Percentiles rank a stretch among this genome's conserved stretches.
These are phyloP conservation scores for Bombycilla garrulus DNA, from an alignment of 2,113 vertebrate species.

Conservation along the genomic window DNA sequence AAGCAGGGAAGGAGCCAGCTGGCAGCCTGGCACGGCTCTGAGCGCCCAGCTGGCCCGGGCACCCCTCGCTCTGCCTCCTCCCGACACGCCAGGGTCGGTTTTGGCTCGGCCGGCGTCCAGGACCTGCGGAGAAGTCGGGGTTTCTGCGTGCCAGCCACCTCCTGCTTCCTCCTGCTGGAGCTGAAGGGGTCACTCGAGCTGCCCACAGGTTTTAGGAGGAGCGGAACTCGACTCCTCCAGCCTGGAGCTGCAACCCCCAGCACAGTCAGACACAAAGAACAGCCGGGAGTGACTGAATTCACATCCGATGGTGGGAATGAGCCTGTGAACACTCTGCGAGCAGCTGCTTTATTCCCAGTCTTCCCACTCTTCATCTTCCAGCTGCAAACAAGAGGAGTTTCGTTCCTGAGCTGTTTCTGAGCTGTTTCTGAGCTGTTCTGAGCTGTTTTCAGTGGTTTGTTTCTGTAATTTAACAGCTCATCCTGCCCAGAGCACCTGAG, in stretches of 20 bases:
- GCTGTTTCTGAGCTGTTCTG: background rate
- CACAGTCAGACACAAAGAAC: slow-evolving; percentile 65
- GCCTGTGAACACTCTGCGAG: slow-evolving; percentile 47
- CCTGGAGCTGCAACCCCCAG: slow-evolving; percentile 23
- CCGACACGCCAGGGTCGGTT: accelerated
- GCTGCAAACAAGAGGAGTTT: slow-evolving; percentile 67
- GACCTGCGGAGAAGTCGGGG: background rate
- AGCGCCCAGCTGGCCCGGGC: background rate
- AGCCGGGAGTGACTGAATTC: slow-evolving; percentile 17
- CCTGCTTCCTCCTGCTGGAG: background rate
- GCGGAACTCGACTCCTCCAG: slow-evolving; percentile 42
- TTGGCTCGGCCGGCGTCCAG: background rate
- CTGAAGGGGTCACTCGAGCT: background rate
- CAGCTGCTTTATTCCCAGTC: slow-evolving; percentile 88
- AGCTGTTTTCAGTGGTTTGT: background rate
- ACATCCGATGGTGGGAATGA: slow-evolving; percentile 49
- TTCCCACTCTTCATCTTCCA: slow-evolving; percentile 97
- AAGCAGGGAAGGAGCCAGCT: background rate
- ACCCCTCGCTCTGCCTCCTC: background rate
- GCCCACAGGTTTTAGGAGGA: slow-evolving; percentile 24
- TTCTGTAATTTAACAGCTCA: background rate
- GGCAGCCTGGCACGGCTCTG: background rate
- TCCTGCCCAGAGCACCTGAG: background rate
- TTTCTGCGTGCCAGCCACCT: background rate
- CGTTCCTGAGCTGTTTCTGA: background rate